Evolutionary conservation across 2,113 vertebrate genomes (phyloP).

Genomic region (Apaloderma vittatum): DNA sequence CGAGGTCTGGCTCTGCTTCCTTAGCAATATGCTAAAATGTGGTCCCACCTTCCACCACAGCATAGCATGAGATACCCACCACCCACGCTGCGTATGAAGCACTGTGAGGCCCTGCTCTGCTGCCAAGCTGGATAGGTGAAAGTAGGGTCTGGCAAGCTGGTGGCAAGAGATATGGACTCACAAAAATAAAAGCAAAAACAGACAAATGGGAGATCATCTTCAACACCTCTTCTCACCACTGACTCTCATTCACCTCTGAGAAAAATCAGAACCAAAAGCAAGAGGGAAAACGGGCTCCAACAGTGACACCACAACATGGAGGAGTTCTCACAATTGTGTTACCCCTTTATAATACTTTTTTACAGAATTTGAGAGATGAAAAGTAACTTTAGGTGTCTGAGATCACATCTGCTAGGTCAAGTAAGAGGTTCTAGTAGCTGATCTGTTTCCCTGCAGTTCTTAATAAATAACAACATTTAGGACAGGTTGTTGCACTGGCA

Average conservation of each 20-base stretch:
- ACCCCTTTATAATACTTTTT: not conserved
- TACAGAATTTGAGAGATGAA: not conserved
- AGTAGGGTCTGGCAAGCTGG: not conserved
- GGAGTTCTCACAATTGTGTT: not conserved
- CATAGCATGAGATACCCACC: not conserved
- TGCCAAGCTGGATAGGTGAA: not conserved
- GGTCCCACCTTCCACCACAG: not conserved
- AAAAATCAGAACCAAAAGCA: not conserved
- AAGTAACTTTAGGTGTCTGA: not conserved
- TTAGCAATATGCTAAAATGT: not conserved
- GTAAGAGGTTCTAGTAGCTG: slow-evolving; percentile 27
- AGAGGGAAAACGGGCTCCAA: not conserved
- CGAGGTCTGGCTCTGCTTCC: not conserved
- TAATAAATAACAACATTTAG: slow-evolving; percentile 37
- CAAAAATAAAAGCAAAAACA: not conserved
- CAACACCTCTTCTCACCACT: not conserved
- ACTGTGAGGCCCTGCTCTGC: too few relatives aligned
- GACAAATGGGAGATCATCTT: not conserved
- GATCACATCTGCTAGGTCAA: slow-evolving; percentile 20
- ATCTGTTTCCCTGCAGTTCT: slow-evolving; percentile 17
- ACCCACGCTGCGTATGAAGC: rapidly evolving
- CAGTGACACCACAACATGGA: rapidly evolving
- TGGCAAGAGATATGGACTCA: rapidly evolving
- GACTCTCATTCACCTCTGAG: not conserved
- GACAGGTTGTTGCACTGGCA: not conserved